Evolutionary conservation across 2,113 vertebrate species (phyloP).

Genomic region (Gambusia affinis): DNA sequence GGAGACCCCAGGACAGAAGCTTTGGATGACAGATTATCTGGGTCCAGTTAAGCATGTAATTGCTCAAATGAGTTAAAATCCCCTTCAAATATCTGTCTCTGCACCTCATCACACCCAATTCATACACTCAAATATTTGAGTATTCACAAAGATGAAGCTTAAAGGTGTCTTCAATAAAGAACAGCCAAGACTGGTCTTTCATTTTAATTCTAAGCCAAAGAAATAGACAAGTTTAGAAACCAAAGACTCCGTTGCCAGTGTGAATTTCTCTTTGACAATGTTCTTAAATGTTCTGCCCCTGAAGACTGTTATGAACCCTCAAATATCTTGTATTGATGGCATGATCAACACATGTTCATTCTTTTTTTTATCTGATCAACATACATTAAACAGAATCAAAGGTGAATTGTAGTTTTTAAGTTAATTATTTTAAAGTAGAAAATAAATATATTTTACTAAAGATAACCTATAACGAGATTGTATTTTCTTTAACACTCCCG

Average conservation of each 20-base stretch:
- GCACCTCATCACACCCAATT: conserved; percentile 99
- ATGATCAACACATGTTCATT: background rate
- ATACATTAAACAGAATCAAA: background rate
- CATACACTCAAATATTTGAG: conserved; percentile 99
- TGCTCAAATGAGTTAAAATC: conserved; percentile 99
- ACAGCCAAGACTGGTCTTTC: conserved; percentile 81
- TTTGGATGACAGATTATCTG: conserved; percentile 98
- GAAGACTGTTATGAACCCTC: conserved; percentile 6
- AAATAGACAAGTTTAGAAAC: conserved; percentile 78
- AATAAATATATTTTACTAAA: background rate
- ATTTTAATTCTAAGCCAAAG: conserved; percentile 70
- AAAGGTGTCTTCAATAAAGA: conserved; percentile 93
- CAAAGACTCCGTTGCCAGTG: background rate
- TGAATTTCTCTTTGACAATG: background rate
- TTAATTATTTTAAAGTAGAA: background rate
- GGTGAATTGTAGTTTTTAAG: background rate
- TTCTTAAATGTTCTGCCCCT: conserved; percentile 18
- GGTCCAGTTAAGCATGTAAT: conserved; percentile 99
- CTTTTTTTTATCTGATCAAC: background rate
- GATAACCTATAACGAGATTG: background rate
- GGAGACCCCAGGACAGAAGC: conserved; percentile 80
- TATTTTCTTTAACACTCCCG: background rate
- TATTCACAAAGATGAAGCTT: conserved; percentile 97
- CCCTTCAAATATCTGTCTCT: conserved; percentile 99
- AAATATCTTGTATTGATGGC: background rate